Evolutionary conservation across 2,797 vertebrate species (phyloP).

Genomic region (Hippoglossus hippoglossus): DNA sequence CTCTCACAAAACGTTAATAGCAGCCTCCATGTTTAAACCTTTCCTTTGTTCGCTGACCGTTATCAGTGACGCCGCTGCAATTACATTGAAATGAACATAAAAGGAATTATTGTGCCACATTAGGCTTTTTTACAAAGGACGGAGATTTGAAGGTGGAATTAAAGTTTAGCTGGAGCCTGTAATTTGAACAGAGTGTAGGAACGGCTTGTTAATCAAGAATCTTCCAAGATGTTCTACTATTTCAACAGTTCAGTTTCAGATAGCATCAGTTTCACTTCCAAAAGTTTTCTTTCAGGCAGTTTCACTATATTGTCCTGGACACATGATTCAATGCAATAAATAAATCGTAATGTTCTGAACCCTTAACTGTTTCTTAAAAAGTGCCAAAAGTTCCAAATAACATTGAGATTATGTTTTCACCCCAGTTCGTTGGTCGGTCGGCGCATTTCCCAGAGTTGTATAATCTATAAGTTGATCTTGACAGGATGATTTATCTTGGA

Average conservation of each 20-base stretch:
- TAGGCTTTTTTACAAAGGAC: conserved; percentile 36
- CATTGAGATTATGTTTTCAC: too few relatives aligned
- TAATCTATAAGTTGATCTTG: background rate
- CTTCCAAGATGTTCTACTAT: background rate
- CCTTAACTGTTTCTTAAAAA: too few relatives aligned
- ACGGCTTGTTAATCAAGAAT: conserved; percentile 25
- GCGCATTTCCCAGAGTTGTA: background rate
- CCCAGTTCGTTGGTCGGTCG: too few relatives aligned
- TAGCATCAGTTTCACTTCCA: background rate
- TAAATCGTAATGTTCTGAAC: background rate
- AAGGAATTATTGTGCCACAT: conserved; percentile 21
- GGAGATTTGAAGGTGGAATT: conserved; percentile 37
- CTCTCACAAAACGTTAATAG: conserved; percentile 40
- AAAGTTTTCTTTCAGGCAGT: background rate
- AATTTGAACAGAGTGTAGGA: conserved; percentile 13
- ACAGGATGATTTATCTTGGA: background rate
- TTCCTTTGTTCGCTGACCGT: conserved; percentile 25
- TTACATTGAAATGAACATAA: conserved; percentile 35
- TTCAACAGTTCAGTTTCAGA: conserved; percentile 6
- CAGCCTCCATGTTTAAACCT: conserved; percentile 16
- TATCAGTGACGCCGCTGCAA: conserved; percentile 20
- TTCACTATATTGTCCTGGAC: background rate
- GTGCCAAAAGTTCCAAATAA: too few relatives aligned
- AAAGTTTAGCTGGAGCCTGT: conserved; percentile 38
- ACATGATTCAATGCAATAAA: background rate